Percentiles rank a stretch among this genome's conserved stretches.
These are phyloP conservation scores for Triplophysa dalaica DNA, from an alignment of 2,113 vertebrate genomes.

Conservation along the genomic window DNA sequence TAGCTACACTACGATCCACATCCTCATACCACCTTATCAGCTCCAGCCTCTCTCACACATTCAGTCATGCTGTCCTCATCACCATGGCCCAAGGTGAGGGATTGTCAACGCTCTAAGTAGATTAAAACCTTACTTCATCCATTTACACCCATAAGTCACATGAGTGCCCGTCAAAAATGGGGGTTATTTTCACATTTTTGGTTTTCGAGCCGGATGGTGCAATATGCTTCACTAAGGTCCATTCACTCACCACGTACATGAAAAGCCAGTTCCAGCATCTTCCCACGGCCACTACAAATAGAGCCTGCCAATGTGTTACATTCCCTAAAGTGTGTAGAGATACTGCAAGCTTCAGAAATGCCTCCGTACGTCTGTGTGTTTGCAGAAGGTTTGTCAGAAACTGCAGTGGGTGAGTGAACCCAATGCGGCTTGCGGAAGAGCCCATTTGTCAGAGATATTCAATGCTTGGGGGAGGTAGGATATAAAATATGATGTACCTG, in stretches of 20 bases:
- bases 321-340: conserved; percentile 67
- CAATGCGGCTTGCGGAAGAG: not conserved
- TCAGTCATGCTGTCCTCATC: conserved; percentile 47
- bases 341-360: conserved; percentile 62
- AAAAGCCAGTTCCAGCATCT: conserved; percentile 64
- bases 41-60: conserved; percentile 36
- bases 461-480: conserved; percentile 11
- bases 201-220: not conserved
- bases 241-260: not conserved
- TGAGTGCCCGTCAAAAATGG: conserved; percentile 11
- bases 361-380: conserved; percentile 65
- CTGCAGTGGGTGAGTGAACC: not conserved
- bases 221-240: not conserved
- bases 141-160: conserved; percentile 43
- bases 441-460: conserved; percentile 30
- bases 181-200: not conserved
- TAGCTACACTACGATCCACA: conserved; percentile 30
- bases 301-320: conserved; percentile 70
- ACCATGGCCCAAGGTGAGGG: conserved; percentile 47
- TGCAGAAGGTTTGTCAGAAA: conserved; percentile 57
- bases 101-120: conserved; percentile 52
- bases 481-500: not conserved
- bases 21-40: conserved; percentile 48
- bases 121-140: conserved; percentile 62
- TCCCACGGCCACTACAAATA: conserved; percentile 76